Conservation (phyloP, 2,888 invertebrate species). For the Drosophila seclusa region DNA sequence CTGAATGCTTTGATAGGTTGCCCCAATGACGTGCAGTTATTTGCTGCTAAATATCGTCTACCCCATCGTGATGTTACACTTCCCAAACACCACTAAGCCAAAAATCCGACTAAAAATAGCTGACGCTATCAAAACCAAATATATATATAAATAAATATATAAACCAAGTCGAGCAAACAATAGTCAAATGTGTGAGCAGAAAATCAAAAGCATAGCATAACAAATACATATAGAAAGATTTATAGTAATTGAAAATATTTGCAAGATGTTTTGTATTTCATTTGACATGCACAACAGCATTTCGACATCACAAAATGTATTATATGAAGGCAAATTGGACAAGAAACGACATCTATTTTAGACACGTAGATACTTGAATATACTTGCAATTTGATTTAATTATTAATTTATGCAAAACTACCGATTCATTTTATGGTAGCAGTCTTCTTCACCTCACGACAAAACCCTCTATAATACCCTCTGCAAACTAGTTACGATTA, state of each 20-base stretch:
- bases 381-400: background rate
- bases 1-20: conserved; percentile 49
- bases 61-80: conserved; percentile 59
- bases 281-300: conserved; percentile 16
- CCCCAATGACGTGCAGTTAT: conserved; percentile 63
- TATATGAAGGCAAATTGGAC: background rate
- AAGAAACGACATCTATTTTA: background rate
- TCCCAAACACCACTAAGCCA: conserved; percentile 37
- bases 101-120: conserved; percentile 66
- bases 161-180: conserved; percentile 30
- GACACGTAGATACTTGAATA: background rate
- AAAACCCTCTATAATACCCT: background rate
- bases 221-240: conserved; percentile 1
- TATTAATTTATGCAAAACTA: background rate
- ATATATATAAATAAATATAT: conserved; percentile 8
- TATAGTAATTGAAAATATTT: conserved; percentile 45
- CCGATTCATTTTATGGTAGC: background rate
- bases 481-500: background rate
- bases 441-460: background rate
- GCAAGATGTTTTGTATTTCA: conserved; percentile 18
- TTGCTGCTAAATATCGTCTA: conserved; percentile 53
- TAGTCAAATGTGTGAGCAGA: conserved; percentile 19
- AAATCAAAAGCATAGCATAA: conserved; percentile 21
- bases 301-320: conserved; percentile 3
- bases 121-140: conserved; percentile 53